Conservation (phyloP, 2,888 invertebrate genomes). For the Eucera pruinosa region DNA sequence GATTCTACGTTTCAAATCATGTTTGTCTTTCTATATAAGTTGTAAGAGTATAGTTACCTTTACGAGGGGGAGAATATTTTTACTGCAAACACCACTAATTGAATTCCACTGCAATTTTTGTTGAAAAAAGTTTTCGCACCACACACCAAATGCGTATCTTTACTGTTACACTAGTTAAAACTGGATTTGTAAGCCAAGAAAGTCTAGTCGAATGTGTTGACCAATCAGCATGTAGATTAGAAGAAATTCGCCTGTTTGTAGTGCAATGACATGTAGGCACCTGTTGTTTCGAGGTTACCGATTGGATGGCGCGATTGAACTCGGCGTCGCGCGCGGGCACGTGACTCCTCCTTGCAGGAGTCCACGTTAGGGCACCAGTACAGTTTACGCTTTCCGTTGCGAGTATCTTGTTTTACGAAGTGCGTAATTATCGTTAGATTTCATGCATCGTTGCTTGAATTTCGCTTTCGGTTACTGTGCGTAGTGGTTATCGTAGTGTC, state of each 20-base stretch:
- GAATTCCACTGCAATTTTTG: not conserved
- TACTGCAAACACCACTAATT: not conserved
- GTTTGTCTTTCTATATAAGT: too few species aligned
- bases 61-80: not conserved
- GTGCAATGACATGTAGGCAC: conserved; percentile 21
- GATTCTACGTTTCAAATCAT: not conserved
- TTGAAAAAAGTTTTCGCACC: not conserved
- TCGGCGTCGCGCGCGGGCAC: not conserved
- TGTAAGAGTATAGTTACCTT: not conserved
- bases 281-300: conserved; percentile 28
- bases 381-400: not conserved
- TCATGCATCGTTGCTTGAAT: not conserved
- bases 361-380: not conserved
- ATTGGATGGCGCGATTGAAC: conserved; percentile 5
- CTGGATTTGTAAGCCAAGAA: not conserved
- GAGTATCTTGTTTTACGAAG: not conserved
- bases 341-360: not conserved
- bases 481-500: too few species aligned
- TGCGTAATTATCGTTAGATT: not conserved
- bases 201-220: not conserved
- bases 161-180: not conserved
- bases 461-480: not conserved
- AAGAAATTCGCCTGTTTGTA: conserved; percentile 7
- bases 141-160: not conserved
- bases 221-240: too few species aligned